Base-by-base conservation (phyloP, 2,113 vertebrate species). In the Limanda limanda region DNA sequence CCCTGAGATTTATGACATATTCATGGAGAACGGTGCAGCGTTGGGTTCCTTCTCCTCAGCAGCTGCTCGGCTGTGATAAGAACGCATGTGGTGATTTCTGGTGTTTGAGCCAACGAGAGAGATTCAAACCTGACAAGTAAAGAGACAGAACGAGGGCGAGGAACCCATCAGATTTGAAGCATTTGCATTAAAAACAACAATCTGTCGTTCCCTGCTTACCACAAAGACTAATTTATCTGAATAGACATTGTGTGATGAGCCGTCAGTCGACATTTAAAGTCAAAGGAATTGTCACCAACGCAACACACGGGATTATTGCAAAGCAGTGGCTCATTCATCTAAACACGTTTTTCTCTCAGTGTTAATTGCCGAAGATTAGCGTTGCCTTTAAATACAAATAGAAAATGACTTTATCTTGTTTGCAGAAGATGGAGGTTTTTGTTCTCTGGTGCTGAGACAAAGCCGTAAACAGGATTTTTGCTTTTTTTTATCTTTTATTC, bases 41-140 rank as follows among this genome's bases (percentile, higher is more conserved):
- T 48, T 69, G 82, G 76, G 76, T 25, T 83, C 69, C 76, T 78
- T 48, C 64, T 45, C 40, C 71, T 23, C 76, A 70, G 86, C 84
- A 79, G 84, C 87, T 76, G 72, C 73, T 71, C 17, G 8, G 48
- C 82, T 63, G 51, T 71, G 88, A 92, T 85, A 76, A 86, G 79
- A 64, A 83, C 72, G 21, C 86, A 80, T 68, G 20, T 73, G 68
- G 81, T 79, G 82, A 86, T 13, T 75, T 64, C 54, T 76, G 54
- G 47, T 37, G 72, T 83, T 68, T 57, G 74, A 89, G 67, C 54
- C 59, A 51, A 10, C 62, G 64, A 10, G 66, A 59, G 61, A 59
- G 45, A 25, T 76, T 68, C 68, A 74, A 60, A 78, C 79, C 35
- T 77, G 72, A 71, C 77, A 74, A 48, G 45, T 81, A 85, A 85